phyloP scores from a whole-genome alignment of 2,797 vertebrate species.

The Gobionotothen gibberifrons region DNA sequence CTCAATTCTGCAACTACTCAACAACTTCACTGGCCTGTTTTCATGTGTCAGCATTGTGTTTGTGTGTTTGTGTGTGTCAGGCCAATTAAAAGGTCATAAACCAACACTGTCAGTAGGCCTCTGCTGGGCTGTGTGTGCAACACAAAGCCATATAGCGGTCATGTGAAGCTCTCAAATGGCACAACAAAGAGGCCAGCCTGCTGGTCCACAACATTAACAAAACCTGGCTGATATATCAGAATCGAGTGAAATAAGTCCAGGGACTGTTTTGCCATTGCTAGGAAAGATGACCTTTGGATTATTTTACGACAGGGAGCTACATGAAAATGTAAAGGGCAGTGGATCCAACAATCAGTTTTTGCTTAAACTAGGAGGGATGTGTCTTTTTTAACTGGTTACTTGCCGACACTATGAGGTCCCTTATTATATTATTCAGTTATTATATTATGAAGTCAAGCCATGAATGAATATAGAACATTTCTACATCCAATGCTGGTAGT shows the following conservation, averaged over 20 bases:
- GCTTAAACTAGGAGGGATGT: background rate
- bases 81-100: slow-evolving; percentile 38
- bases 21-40: slow-evolving; percentile 8
- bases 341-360: background rate
- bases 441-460: background rate
- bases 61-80: slow-evolving; percentile 18
- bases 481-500: background rate
- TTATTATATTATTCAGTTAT: background rate
- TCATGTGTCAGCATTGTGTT: slow-evolving; percentile 30
- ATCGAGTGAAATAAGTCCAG: slow-evolving; percentile 7
- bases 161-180: slow-evolving; percentile 68
- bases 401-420: background rate
- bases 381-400: background rate
- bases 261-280: slow-evolving; percentile 9
- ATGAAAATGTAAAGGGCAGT: background rate
- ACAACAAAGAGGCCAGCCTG: slow-evolving; percentile 64
- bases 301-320: background rate
- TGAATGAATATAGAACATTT: background rate
- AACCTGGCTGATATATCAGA: slow-evolving; percentile 21
- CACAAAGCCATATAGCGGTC: slow-evolving; percentile 67
- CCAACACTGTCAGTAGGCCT: slow-evolving; percentile 40
- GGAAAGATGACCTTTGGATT: slow-evolving; percentile 12
- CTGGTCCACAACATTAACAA: slow-evolving; percentile 46
- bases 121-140: slow-evolving; percentile 43
- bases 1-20: background rate